phyloP scores from a whole-genome alignment of 2,888 invertebrate species.

The Pristionchus fissidentatus region DNA sequence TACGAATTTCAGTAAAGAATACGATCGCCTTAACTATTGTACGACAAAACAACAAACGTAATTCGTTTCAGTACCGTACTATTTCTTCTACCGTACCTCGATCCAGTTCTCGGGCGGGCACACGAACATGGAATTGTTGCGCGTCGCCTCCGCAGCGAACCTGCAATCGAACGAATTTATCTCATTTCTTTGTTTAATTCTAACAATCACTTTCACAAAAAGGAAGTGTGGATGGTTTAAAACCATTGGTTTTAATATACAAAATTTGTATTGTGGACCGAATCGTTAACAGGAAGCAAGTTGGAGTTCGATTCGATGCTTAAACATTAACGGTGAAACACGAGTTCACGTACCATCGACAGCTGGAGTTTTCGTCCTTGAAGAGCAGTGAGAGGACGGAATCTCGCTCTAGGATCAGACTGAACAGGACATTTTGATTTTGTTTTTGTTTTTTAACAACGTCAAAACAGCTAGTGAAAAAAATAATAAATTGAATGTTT shows the following conservation, averaged over 20 bases:
- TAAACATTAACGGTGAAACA: neutral
- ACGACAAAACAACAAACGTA: no score
- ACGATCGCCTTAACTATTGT: neutral
- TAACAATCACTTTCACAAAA: neutral
- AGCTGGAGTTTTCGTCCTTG: conserved; percentile 7
- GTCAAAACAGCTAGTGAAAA: no score
- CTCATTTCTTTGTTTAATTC: neutral
- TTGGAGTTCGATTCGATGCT: neutral
- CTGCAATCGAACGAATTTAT: neutral
- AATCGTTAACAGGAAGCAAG: neutral
- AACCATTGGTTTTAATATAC: neutral
- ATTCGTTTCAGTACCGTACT: neutral
- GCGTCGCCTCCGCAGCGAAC: conserved; percentile 17
- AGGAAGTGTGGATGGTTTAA: neutral
- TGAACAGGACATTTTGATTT: no score
- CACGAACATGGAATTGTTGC: conserved; percentile 39
- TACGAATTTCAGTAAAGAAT: neutral
- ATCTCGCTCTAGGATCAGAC: conserved; percentile 18
- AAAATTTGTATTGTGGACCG: neutral
- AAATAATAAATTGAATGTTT: neutral
- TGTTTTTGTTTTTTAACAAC: no score
- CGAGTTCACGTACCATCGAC: conserved; percentile 19
- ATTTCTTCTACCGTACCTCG: conserved; percentile 4
- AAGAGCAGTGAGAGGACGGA: conserved; percentile 35
- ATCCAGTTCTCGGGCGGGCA: conserved; percentile 48